These are phyloP conservation scores for Campopleginae sp. DNA, from an alignment of 2,888 invertebrate genomes.

Conservation along the genomic window DNA sequence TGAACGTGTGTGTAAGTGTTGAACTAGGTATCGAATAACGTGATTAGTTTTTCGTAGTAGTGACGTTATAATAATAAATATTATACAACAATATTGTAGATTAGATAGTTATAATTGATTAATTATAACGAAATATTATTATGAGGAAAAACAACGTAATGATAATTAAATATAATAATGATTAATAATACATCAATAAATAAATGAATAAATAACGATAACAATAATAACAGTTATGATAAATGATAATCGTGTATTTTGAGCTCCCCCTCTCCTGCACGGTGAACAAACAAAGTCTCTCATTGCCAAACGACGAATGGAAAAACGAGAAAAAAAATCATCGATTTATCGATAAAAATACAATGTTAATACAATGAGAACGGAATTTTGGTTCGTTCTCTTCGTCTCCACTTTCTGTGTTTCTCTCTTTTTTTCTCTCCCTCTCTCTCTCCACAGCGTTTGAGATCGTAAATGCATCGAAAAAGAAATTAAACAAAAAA, in stretches of 20 bases:
- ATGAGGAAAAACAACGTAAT: constrained; percentile 9
- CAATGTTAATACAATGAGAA: constrained; percentile 31
- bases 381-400: background rate
- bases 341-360: background rate
- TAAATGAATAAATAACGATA: constrained; percentile 38
- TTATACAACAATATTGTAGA: constrained; percentile 56
- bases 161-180: constrained; percentile 10
- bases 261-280: constrained; percentile 61
- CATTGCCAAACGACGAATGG: constrained; percentile 52
- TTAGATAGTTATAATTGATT: constrained; percentile 61
- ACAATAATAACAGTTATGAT: constrained; percentile 42
- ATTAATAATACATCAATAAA: constrained; percentile 34
- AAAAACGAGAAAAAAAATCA: constrained; percentile 17
- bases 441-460: constrained; percentile 4
- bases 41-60: constrained; percentile 74
- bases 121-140: constrained; percentile 28
- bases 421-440: background rate
- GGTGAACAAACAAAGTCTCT: constrained; percentile 45
- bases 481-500: constrained; percentile 56
- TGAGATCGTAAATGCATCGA: constrained; percentile 14
- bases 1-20: constrained; percentile 65
- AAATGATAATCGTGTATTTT: constrained; percentile 54
- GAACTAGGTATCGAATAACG: constrained; percentile 73
- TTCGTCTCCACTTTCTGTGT: background rate
- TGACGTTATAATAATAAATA: constrained; percentile 45